These are phyloP conservation scores for Setophaga petechia DNA, from an alignment of 2,113 vertebrate species.

Conservation along the genomic window DNA sequence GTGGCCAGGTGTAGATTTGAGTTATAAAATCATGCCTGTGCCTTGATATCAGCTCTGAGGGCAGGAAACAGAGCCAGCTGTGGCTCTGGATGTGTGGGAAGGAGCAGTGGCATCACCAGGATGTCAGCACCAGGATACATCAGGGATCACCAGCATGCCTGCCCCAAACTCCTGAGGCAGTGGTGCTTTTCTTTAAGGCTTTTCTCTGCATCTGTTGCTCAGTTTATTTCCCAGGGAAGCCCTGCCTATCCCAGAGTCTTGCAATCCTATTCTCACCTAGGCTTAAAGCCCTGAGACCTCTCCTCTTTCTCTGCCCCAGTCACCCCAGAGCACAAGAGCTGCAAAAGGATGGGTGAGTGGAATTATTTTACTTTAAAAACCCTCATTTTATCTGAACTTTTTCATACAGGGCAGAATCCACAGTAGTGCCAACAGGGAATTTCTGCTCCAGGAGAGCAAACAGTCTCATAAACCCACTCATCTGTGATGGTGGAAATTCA, in stretches of 20 bases:
- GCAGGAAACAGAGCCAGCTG: neutral
- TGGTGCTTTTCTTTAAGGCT: neutral
- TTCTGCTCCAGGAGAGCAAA: neutral
- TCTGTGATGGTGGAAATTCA: neutral
- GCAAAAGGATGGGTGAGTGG: neutral
- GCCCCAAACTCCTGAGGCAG: neutral
- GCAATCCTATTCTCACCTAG: neutral
- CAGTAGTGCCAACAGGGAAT: neutral
- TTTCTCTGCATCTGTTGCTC: neutral
- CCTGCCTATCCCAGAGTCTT: neutral
- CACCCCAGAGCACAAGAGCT: neutral
- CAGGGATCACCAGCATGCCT: neutral
- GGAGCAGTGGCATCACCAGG: neutral
- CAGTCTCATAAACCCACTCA: neutral
- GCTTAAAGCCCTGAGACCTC: neutral
- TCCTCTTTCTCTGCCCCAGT: neutral
- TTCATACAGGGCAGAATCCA: neutral
- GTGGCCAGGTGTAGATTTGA: neutral
- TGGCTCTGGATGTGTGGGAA: neutral
- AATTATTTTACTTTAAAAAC: neutral
- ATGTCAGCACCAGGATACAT: neutral
- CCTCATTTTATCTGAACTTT: neutral
- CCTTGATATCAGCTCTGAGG: neutral
- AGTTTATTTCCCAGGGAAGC: neutral
- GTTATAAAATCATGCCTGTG: neutral